Percentiles rank a stretch among this genome's conserved stretches.
Conservation (phyloP, 2,888 invertebrate species). For the Scaptomyza reducta region DNA sequence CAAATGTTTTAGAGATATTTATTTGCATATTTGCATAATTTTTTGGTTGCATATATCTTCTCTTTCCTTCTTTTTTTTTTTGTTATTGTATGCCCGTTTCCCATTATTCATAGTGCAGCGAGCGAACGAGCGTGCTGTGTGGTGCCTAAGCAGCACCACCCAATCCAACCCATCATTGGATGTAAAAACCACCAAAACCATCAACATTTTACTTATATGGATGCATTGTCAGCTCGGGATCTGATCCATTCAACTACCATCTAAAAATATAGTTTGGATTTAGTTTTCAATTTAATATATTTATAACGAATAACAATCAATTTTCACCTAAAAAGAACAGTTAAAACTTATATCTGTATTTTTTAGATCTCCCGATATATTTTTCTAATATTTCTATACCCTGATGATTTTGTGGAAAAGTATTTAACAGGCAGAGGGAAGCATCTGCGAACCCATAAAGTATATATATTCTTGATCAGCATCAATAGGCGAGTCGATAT, state of each 20-base stretch:
- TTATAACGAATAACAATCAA: too few relatives aligned
- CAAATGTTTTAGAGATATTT: constrained; percentile 77
- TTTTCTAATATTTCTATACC: too few relatives aligned
- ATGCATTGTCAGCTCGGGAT: neutral
- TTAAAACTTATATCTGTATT: too few relatives aligned
- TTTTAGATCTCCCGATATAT: too few relatives aligned
- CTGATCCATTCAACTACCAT: neutral
- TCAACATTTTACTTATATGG: constrained; percentile 29
- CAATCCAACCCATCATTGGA: neutral
- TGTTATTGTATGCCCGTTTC: constrained; percentile 30
- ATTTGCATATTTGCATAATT: constrained; percentile 76
- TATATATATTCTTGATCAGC: too few relatives aligned
- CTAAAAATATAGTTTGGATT: too few relatives aligned
- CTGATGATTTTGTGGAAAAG: too few relatives aligned
- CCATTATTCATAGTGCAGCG: constrained; percentile 56
- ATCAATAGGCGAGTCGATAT: too few relatives aligned
- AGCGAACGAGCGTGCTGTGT: constrained; percentile 1
- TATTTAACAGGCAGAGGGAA: too few relatives aligned
- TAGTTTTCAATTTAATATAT: too few relatives aligned
- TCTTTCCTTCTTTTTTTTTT: neutral
- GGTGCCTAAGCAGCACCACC: neutral
- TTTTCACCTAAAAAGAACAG: too few relatives aligned
- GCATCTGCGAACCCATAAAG: too few relatives aligned
- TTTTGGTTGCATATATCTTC: constrained; percentile 46
- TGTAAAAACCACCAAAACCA: constrained; percentile 6